Conservation (phyloP, 2,113 vertebrate species). For the Puntigrus tetrazona region DNA sequence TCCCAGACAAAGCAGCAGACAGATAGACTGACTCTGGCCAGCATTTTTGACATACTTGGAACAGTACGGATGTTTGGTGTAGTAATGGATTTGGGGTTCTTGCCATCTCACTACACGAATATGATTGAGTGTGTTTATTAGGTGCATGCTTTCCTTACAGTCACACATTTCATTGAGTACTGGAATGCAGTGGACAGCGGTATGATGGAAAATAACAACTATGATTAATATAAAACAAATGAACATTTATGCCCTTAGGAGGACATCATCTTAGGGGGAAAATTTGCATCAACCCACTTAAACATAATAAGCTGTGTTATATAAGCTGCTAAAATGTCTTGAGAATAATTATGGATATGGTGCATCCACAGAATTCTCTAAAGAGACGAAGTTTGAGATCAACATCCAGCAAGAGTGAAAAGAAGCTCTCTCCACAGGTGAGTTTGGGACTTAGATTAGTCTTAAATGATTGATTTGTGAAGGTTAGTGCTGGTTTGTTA, state of each 20-base stretch:
- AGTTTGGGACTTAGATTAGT: slow-evolving; percentile 51
- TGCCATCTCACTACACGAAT: neutral
- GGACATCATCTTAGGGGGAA: neutral
- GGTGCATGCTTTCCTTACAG: neutral
- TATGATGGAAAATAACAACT: slow-evolving; percentile 28
- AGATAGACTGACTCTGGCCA: slow-evolving; percentile 42
- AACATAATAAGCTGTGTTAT: neutral
- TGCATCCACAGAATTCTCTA: slow-evolving; percentile 79
- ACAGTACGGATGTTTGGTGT: slow-evolving; percentile 41
- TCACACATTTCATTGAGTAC: neutral
- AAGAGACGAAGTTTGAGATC: slow-evolving; percentile 86
- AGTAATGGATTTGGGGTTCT: slow-evolving; percentile 26
- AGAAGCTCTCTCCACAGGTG: slow-evolving; percentile 86
- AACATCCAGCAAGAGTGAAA: slow-evolving; percentile 81
- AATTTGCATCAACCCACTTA: neutral
- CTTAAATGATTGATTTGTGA: neutral
- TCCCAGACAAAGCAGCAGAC: slow-evolving; percentile 50
- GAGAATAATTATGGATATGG: neutral
- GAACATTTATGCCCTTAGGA: neutral
- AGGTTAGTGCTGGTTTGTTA: neutral
- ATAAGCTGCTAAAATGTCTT: slow-evolving; percentile 32
- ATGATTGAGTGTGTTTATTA: slow-evolving; percentile 19
- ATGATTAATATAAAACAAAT: slow-evolving; percentile 6
- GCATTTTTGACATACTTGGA: slow-evolving; percentile 66
- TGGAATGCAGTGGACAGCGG: slow-evolving; percentile 4